Evolutionary conservation across 2,113 vertebrate genomes (phyloP).

Genomic region (Balaeniceps rex): DNA sequence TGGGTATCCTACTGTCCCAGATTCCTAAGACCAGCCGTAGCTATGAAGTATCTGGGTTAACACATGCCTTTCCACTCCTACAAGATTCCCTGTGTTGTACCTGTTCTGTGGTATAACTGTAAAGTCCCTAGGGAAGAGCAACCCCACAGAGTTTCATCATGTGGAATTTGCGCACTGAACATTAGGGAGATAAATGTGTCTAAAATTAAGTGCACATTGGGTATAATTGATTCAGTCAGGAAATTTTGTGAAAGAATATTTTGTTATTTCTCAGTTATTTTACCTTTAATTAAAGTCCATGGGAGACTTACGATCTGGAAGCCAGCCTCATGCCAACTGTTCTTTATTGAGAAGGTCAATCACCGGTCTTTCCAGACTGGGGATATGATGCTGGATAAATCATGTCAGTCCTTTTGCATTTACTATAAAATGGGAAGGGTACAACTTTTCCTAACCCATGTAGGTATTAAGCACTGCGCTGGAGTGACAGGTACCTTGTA

Average conservation of each 20-base stretch:
- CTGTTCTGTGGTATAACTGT: background rate
- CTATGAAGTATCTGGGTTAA: background rate
- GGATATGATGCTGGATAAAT: background rate
- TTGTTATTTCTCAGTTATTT: background rate
- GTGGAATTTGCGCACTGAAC: background rate
- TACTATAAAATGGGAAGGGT: background rate
- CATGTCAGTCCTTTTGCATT: background rate
- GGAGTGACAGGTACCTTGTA: no score
- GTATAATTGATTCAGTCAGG: background rate
- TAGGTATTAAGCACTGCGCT: background rate
- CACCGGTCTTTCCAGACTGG: background rate
- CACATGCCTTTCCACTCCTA: background rate
- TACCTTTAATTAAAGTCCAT: background rate
- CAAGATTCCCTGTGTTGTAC: background rate
- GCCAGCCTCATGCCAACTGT: background rate
- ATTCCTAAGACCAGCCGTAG: accelerated
- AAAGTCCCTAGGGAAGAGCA: background rate
- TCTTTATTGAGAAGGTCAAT: background rate
- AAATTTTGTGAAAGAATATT: background rate
- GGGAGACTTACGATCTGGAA: background rate
- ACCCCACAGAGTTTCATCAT: background rate
- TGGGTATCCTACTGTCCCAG: background rate
- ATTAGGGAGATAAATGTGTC: background rate
- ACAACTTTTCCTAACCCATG: background rate
- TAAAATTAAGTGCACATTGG: background rate